phyloP scores from a whole-genome alignment of 2,797 vertebrate genomes.

The Cichlasoma orientale region DNA sequence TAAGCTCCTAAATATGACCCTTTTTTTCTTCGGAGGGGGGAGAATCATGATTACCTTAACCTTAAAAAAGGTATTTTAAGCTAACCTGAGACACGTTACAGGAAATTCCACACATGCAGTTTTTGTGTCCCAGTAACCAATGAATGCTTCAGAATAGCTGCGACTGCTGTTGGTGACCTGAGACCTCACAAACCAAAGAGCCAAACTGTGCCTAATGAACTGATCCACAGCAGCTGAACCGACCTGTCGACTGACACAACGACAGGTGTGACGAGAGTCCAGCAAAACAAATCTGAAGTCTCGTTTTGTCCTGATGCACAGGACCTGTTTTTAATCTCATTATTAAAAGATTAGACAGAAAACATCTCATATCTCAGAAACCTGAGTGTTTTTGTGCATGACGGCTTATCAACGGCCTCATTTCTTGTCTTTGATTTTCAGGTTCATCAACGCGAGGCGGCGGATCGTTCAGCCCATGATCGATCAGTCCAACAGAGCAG shows the following conservation, averaged over 20 bases:
- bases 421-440: constrained; percentile 47
- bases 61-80: too few relatives aligned
- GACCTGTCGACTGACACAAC: too few relatives aligned
- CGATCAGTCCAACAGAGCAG: constrained; percentile 96
- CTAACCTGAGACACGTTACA: too few relatives aligned
- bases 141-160: neutral
- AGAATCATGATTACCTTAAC: too few relatives aligned
- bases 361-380: too few relatives aligned
- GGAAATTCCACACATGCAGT: too few relatives aligned
- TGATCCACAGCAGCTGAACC: too few relatives aligned
- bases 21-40: too few relatives aligned
- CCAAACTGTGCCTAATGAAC: neutral
- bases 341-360: fast-evolving
- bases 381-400: too few relatives aligned
- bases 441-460: constrained; percentile 97
- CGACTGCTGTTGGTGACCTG: neutral
- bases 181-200: neutral
- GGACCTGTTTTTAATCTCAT: neutral
- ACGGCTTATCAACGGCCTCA: neutral
- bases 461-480: constrained; percentile 98
- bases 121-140: neutral
- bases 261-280: too few relatives aligned
- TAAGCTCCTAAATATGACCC: too few relatives aligned
- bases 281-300: neutral
- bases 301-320: neutral